These are phyloP conservation scores for Anguilla japonica DNA, from an alignment of 2,113 vertebrate genomes.

Conservation along the genomic window DNA sequence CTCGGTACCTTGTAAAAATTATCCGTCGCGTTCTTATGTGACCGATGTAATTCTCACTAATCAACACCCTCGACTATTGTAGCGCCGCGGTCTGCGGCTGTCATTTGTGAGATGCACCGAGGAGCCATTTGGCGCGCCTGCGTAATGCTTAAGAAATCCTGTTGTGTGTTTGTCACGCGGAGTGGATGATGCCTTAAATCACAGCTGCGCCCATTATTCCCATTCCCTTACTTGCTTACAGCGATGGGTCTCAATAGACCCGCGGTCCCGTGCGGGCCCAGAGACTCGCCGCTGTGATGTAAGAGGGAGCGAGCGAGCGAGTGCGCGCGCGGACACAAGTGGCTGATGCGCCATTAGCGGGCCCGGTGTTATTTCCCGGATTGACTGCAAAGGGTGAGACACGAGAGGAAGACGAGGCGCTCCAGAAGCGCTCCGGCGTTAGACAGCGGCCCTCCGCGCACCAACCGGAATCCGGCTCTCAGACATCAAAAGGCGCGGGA, in stretches of 20 bases:
- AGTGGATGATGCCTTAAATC: background rate
- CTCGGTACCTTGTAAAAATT: background rate
- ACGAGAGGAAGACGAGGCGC: background rate
- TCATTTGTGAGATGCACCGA: background rate
- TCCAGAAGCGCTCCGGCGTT: background rate
- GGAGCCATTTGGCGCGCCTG: background rate
- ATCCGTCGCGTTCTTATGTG: background rate
- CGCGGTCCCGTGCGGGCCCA: background rate
- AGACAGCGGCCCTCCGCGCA: background rate
- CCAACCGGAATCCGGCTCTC: background rate
- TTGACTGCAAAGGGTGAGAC: background rate
- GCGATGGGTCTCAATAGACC: background rate
- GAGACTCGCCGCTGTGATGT: background rate
- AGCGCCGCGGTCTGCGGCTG: background rate
- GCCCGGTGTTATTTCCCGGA: background rate
- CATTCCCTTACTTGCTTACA: background rate
- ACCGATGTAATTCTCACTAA: background rate
- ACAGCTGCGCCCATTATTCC: background rate
- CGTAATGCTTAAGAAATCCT: background rate
- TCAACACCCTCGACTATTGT: background rate
- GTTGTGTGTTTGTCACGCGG: background rate
- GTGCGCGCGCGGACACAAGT: background rate
- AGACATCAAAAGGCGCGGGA: slow-evolving; percentile 24
- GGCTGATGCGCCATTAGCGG: background rate
- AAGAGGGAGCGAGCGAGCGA: background rate